Evolutionary conservation across 2,797 vertebrate genomes (phyloP), one percentile per base, ranked within the genome.

Genomic region (Paramormyrops hopkinsi): DNA sequence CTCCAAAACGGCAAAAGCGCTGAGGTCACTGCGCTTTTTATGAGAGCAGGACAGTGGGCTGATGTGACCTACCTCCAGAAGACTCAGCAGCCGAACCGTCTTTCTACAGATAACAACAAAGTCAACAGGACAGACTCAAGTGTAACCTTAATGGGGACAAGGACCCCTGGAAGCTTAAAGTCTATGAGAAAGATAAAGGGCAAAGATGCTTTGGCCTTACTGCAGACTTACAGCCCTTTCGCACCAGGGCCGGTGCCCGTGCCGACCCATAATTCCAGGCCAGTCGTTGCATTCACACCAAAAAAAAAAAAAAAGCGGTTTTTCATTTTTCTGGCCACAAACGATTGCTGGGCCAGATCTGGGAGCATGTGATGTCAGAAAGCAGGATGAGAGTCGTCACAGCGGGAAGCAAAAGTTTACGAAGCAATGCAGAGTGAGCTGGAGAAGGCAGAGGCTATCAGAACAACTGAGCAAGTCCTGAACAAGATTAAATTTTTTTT

Each of bases 121-220:
- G 93, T 92, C 92, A 90, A 92, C 25, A 90, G 90, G 94, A 94
- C 93, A 95, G 92, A 93, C 92, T 90, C 91, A 90, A 92, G 92
- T 90, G 90, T 29, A 93, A 33, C 92, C 94, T 92, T 91, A 93
- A 89, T 91, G 92, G 90, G 92, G 93, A 92, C 62, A 89, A 92
- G 87, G 94, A 94, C 91, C 93, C 90, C 41, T 89, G 92, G 92
- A 94, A 92, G 89, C 93, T 90, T 76, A 92, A 91, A 94, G 93
- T 46, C 69, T 88, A 90, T 25, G 54, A 53, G 48, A 89, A 88
- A 89, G 87, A 92, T 82, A 90, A 53, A 0, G 48, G 90, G 92
- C 82, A 88, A 62, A 91, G 92, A 92, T 90, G 90, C 91, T 93
- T 96, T 96, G 95, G 93, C 91, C 89, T 93, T 94, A 92, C 95